A percentile compares a stretch with the other conserved stretches of the same genome.
These are phyloP conservation scores for Merodon equestris DNA, from an alignment of 2,888 invertebrate genomes.

Conservation along the genomic window DNA sequence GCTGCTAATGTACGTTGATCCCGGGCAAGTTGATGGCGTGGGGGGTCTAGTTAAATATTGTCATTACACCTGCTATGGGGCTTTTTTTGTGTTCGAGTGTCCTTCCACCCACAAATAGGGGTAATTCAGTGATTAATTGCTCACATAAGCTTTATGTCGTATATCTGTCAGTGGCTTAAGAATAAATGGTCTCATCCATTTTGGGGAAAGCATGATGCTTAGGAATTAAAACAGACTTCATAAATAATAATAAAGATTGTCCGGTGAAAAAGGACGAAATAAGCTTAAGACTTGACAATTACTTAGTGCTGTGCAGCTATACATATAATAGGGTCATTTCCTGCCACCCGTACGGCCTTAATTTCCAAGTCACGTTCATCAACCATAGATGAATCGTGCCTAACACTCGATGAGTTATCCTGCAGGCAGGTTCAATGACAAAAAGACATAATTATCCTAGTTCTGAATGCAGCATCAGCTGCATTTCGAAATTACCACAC, in stretches of 20 bases:
- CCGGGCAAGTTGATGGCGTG: neutral
- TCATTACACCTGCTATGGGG: constrained; percentile 47
- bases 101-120: constrained; percentile 37
- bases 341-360: no score
- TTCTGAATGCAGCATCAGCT: constrained; percentile 28
- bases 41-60: constrained; percentile 40
- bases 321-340: no score
- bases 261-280: neutral
- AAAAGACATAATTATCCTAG: constrained; percentile 21
- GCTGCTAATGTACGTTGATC: neutral
- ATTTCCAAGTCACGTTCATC: no score
- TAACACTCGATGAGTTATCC: no score
- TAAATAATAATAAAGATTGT: constrained; percentile 58
- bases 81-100: neutral
- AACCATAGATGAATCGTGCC: no score
- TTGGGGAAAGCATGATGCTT: constrained; percentile 38
- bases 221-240: constrained; percentile 58
- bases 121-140: constrained; percentile 65
- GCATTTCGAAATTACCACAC: constrained; percentile 14
- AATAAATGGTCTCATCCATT: constrained; percentile 26
- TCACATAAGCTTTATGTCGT: constrained; percentile 50
- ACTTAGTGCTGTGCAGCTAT: no score
- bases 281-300: neutral
- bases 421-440: neutral
- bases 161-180: constrained; percentile 1